A percentile compares a stretch with the other conserved stretches of the same genome.
These are phyloP conservation scores for Amphipyra berbera DNA, from an alignment of 2,888 invertebrate species.

Conservation along the genomic window DNA sequence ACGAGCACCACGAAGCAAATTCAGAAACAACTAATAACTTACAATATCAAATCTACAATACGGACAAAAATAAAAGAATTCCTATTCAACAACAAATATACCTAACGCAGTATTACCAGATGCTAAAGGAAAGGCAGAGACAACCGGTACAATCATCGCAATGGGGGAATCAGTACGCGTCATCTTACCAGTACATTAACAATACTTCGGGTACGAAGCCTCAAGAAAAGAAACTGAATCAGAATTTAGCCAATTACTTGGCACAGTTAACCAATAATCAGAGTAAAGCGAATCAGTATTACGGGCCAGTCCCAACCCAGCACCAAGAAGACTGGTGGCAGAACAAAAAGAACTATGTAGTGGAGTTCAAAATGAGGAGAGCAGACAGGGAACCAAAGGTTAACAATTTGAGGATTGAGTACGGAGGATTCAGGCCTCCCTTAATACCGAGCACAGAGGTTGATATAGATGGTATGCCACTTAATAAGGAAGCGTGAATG, in stretches of 20 bases:
- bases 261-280: constrained; percentile 65
- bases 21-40: constrained; percentile 56
- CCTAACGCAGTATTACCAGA: constrained; percentile 55
- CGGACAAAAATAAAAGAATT: constrained; percentile 39
- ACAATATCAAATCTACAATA: constrained; percentile 54
- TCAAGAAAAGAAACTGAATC: constrained; percentile 34
- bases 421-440: constrained; percentile 95
- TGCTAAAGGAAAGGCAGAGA: constrained; percentile 50
- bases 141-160: constrained; percentile 64
- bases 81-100: constrained; percentile 40
- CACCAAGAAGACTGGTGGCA: constrained; percentile 52
- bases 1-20: constrained; percentile 33
- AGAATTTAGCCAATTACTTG: constrained; percentile 62
- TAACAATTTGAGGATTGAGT: constrained; percentile 92
- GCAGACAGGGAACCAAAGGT: constrained; percentile 89
- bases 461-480: constrained; percentile 92
- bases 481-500: constrained; percentile 75
- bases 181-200: constrained; percentile 79
- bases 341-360: constrained; percentile 60
- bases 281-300: constrained; percentile 70
- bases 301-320: constrained; percentile 42
- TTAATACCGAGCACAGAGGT: constrained; percentile 94
- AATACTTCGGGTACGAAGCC: constrained; percentile 60
- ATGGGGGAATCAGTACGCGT: constrained; percentile 82
- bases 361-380: constrained; percentile 86